phyloP scores from a whole-genome alignment of 2,113 vertebrate genomes.

The Cyanoderma ruficeps region DNA sequence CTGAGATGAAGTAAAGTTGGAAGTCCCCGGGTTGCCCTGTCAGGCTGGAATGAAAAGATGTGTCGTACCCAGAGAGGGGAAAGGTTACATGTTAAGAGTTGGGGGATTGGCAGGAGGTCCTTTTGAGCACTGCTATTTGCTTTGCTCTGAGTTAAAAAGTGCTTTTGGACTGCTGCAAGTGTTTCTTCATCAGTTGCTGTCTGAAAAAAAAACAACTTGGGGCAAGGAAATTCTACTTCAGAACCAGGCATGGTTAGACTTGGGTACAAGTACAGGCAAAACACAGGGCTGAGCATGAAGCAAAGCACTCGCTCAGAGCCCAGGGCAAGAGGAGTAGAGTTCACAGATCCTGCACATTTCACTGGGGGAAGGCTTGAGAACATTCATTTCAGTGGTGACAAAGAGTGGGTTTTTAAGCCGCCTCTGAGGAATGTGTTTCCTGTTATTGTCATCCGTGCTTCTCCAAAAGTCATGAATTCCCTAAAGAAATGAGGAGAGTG shows the following conservation, averaged over 20 bases:
- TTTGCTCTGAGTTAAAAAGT: neutral
- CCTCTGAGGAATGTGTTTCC: neutral
- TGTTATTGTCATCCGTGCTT: neutral
- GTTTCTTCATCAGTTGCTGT: neutral
- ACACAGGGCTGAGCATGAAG: neutral
- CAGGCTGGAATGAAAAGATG: neutral
- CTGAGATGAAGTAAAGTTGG: neutral
- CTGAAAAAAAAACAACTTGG: neutral
- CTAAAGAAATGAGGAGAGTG: neutral
- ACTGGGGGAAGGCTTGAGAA: neutral
- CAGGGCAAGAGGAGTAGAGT: neutral
- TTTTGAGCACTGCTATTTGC: neutral
- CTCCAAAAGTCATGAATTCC: conserved; percentile 6
- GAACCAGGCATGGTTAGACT: neutral
- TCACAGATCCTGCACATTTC: neutral
- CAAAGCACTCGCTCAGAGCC: neutral
- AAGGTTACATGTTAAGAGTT: neutral
- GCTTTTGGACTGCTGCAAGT: neutral
- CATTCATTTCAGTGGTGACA: neutral
- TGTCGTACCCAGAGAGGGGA: neutral
- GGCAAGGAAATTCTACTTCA: neutral
- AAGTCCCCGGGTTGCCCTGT: neutral
- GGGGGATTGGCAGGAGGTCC: neutral
- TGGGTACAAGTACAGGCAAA: neutral
- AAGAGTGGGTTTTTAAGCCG: neutral